Conservation (phyloP, 1,140 invertebrate species). For the Himalopsyche phryganea region DNA sequence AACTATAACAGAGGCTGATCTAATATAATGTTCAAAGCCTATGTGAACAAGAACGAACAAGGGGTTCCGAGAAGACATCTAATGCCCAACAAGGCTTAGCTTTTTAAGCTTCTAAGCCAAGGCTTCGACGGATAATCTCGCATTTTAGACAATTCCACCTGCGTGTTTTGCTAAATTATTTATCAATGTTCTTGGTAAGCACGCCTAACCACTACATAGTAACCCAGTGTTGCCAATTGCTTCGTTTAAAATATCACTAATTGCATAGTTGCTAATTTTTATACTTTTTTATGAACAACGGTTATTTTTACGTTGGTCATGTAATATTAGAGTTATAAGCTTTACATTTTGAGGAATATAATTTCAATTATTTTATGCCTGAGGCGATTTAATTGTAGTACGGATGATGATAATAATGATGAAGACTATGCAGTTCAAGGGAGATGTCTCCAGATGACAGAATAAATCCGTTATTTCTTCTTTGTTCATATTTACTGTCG, state of each 20-base stretch:
- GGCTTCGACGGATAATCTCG: constrained; percentile 26
- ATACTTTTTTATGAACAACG: constrained; percentile 9
- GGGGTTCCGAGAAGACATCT: neutral
- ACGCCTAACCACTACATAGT: neutral
- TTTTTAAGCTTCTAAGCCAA: constrained; percentile 26
- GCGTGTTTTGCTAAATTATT: constrained; percentile 23
- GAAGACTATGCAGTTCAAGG: too few species aligned
- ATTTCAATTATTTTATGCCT: too few species aligned
- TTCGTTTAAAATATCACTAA: neutral
- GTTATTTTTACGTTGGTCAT: constrained; percentile 7
- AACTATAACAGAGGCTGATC: too few species aligned
- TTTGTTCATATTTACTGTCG: too few species aligned
- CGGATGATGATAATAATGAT: too few species aligned
- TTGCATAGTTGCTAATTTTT: neutral
- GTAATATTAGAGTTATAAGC: too few species aligned
- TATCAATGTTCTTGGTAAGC: neutral
- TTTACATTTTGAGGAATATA: too few species aligned
- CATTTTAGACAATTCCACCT: constrained; percentile 22
- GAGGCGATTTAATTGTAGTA: too few species aligned
- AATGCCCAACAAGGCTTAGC: constrained; percentile 18
- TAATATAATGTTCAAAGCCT: too few species aligned
- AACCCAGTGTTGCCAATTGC: neutral
- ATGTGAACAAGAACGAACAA: too few species aligned
- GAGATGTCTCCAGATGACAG: too few species aligned
- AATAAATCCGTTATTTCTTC: too few species aligned